Conservation (phyloP, 2,113 vertebrate species). For the Heliornis fulica region DNA sequence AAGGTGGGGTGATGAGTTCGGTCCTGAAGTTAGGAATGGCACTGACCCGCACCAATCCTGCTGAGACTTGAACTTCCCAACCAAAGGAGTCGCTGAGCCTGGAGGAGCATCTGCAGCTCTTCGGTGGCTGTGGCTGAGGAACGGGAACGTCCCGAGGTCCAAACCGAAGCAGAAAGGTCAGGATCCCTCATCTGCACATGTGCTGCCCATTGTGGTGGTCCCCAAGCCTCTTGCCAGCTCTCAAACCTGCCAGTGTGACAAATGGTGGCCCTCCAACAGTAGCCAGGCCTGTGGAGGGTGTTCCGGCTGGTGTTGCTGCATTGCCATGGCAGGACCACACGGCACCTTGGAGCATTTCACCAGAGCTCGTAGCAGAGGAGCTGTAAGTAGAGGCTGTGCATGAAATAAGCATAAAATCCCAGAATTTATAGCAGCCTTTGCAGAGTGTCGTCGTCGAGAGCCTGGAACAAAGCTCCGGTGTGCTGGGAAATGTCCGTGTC, state of each 20-base stretch:
- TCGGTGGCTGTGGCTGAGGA: background rate
- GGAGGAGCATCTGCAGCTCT: background rate
- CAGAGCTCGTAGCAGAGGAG: background rate
- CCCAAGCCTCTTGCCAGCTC: background rate
- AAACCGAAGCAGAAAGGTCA: background rate
- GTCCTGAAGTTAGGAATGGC: background rate
- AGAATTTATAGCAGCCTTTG: background rate
- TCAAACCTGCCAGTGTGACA: rapidly evolving
- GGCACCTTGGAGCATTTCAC: background rate
- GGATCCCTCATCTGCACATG: background rate
- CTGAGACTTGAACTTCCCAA: background rate
- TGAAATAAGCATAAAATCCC: background rate
- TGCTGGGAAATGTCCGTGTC: background rate
- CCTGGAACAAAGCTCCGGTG: background rate
- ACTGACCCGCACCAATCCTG: background rate
- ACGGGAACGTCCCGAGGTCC: background rate
- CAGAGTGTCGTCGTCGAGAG: background rate
- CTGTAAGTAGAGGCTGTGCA: background rate
- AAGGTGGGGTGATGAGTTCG: rapidly evolving
- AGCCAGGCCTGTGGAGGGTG: background rate
- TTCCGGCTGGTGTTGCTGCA: background rate
- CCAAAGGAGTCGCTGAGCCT: background rate
- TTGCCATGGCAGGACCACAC: background rate
- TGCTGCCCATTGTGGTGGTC: background rate
- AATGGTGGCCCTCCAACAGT: rapidly evolving